phyloP scores from a whole-genome alignment of 2,113 vertebrate species.

The Hippopotamus amphibius region DNA sequence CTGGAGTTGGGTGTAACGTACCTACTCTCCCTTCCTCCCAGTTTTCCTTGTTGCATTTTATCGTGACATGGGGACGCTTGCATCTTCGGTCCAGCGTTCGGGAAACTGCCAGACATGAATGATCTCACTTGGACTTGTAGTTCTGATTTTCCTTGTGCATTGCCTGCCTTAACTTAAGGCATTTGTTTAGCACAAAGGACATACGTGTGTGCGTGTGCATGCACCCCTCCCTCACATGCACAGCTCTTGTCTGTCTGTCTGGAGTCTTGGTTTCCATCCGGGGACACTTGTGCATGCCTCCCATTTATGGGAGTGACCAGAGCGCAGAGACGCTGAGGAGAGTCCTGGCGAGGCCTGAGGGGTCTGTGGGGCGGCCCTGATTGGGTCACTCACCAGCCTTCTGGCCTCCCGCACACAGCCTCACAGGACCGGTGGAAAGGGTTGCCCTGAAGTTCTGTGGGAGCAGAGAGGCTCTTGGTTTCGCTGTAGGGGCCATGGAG shows the following conservation, averaged over 20 bases:
- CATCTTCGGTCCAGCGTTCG: no score
- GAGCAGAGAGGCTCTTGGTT: neutral
- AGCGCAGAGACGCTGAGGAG: neutral
- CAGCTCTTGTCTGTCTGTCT: no score
- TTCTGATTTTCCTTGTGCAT: no score
- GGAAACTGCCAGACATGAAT: neutral
- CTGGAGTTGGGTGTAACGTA: neutral
- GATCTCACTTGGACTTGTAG: no score
- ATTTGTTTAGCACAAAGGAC: no score
- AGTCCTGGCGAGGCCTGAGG: neutral
- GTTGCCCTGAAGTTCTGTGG: neutral
- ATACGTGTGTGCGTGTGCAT: no score
- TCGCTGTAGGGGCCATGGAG: no score
- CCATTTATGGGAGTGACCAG: neutral
- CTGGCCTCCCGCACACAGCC: neutral
- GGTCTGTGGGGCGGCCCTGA: no score
- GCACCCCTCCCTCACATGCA: no score
- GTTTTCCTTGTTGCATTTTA: neutral
- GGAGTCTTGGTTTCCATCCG: neutral
- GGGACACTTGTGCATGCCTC: neutral
- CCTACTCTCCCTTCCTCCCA: neutral
- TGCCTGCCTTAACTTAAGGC: no score
- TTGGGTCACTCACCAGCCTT: no score
- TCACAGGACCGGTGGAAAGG: neutral
- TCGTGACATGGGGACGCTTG: neutral